A percentile compares a stretch with the other conserved stretches of the same genome.
Conservation (phyloP, 2,797 vertebrate species). For the Ctenopoma multispine region DNA sequence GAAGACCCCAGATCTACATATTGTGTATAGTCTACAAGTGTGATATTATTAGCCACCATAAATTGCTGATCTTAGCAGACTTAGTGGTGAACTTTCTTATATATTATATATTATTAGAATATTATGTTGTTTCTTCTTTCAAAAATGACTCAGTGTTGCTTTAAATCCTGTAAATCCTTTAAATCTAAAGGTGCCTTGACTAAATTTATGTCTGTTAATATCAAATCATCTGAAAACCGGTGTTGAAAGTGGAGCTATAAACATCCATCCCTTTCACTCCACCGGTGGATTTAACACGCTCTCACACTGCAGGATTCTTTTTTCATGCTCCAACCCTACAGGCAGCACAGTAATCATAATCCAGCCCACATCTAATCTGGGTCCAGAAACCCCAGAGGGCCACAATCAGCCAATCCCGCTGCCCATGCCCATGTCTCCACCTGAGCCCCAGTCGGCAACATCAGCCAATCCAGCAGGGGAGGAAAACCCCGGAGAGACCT, state of each 20-base stretch:
- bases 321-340: constrained; percentile 72
- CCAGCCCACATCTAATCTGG: constrained; percentile 80
- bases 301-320: constrained; percentile 40
- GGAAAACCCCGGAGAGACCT: constrained; percentile 77
- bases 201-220: background rate
- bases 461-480: constrained; percentile 46
- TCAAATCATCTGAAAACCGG: background rate
- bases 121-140: background rate
- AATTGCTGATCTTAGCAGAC: background rate
- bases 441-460: constrained; percentile 51
- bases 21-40: no score
- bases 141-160: background rate
- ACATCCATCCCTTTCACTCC: background rate
- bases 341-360: constrained; percentile 83
- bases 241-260: background rate
- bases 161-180: background rate
- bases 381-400: constrained; percentile 66
- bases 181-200: background rate
- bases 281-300: constrained; percentile 12
- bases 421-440: constrained; percentile 59
- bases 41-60: background rate
- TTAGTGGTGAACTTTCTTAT: no score
- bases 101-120: background rate
- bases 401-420: constrained; percentile 67
- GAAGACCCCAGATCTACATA: no score